These are phyloP conservation scores for Entelurus aequoreus DNA, from an alignment of 2,113 vertebrate genomes.

Conservation along the genomic window DNA sequence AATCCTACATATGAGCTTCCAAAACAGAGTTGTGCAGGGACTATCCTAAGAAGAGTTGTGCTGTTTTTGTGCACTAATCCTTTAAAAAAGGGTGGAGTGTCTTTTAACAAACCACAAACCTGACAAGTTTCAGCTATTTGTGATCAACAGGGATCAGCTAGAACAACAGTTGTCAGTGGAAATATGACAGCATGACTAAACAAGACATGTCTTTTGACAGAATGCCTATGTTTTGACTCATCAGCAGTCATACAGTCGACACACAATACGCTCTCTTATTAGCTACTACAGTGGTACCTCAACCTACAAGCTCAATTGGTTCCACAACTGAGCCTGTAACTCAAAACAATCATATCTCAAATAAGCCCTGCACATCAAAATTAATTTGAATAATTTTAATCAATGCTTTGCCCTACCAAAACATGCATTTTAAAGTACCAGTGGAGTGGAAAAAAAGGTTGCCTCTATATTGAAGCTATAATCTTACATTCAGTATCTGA, in stretches of 20 bases:
- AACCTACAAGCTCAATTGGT: background rate
- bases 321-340: background rate
- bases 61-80: conserved; percentile 43
- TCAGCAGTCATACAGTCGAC: conserved; percentile 14
- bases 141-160: conserved; percentile 63
- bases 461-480: too few relatives aligned
- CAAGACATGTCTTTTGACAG: conserved; percentile 33
- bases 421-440: too few relatives aligned
- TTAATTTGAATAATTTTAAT: too few relatives aligned
- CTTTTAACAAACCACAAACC: conserved; percentile 43
- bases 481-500: too few relatives aligned
- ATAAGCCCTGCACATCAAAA: too few relatives aligned
- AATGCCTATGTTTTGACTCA: conserved; percentile 34
- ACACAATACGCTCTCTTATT: background rate
- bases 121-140: conserved; percentile 57
- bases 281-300: background rate
- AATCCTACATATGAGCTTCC: background rate
- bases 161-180: conserved; percentile 65
- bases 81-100: conserved; percentile 44
- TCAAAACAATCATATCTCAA: too few relatives aligned
- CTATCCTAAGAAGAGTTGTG: conserved; percentile 32
- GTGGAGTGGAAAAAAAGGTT: too few relatives aligned
- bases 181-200: conserved; percentile 51
- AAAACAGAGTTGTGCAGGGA: conserved; percentile 21
- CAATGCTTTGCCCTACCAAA: too few relatives aligned